Conservation (phyloP, 1,140 invertebrate genomes). For the Chrysoperla carnea region DNA sequence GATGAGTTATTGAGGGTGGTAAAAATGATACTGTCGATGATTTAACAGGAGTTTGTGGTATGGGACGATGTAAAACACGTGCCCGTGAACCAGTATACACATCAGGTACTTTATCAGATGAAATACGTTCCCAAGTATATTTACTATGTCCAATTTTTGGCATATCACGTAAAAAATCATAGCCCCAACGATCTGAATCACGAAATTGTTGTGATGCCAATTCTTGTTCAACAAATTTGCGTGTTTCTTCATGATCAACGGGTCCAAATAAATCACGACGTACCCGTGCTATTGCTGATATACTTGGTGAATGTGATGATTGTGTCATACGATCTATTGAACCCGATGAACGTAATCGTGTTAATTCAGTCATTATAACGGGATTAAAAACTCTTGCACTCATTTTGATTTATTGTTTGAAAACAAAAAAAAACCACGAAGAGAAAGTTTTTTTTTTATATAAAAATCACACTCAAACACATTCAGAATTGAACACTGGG, state of each 20-base stretch:
- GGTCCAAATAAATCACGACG: conserved; percentile 22
- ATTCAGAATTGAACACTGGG: too few species aligned
- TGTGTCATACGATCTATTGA: conserved; percentile 1
- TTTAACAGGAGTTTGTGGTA: neutral
- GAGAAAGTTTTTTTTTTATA: too few species aligned
- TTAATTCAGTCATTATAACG: neutral
- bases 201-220: conserved; percentile 13
- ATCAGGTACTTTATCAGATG: neutral
- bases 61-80: neutral
- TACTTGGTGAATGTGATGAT: neutral
- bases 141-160: conserved; percentile 7
- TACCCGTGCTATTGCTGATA: conserved; percentile 9
- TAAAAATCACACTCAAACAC: too few species aligned
- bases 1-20: too few species aligned
- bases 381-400: conserved; percentile 8
- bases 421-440: neutral
- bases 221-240: conserved; percentile 19
- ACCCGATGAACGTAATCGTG: neutral
- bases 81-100: neutral
- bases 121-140: neutral
- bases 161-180: conserved; percentile 18
- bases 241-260: conserved; percentile 21
- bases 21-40: too few species aligned
- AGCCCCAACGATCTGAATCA: conserved; percentile 21
- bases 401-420: conserved; percentile 2